Evolutionary conservation across 2,113 vertebrate species (phyloP).

Genomic region (Boulengeromyrus knoepffleri): DNA sequence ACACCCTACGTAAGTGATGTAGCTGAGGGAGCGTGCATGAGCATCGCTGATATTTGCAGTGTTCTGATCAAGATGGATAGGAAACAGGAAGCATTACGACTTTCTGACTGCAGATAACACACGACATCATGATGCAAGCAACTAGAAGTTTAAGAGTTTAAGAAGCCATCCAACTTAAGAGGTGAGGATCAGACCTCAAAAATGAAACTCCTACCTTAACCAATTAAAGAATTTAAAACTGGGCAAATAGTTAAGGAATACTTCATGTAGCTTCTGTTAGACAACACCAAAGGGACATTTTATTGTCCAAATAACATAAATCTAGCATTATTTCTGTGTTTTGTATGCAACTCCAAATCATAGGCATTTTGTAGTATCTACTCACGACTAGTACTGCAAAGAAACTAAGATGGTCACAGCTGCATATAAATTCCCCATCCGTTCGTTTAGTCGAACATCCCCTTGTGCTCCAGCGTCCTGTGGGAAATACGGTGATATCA

Average conservation of each 20-base stretch:
- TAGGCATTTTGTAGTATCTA: background rate
- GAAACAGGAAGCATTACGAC: background rate
- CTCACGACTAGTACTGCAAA: conserved; percentile 82
- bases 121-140: background rate
- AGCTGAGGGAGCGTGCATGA: conserved; percentile 33
- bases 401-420: conserved; percentile 76
- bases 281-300: background rate
- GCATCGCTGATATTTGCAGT: conserved; percentile 16
- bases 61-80: conserved; percentile 29
- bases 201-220: background rate
- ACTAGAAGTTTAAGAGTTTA: background rate
- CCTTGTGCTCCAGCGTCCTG: conserved; percentile 55
- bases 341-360: background rate
- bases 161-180: background rate
- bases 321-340: background rate
- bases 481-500: background rate
- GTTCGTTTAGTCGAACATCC: conserved; percentile 49
- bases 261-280: background rate
- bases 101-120: background rate
- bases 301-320: background rate
- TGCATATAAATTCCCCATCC: conserved; percentile 51
- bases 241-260: background rate
- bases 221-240: background rate
- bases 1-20: conserved; percentile 65
- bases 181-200: background rate